Percentiles rank a stretch among this genome's conserved stretches.
Evolutionary conservation across 53 echinoderm and acorn worm genomes (phyloP).

Genomic region (Temnopleurus reevesii): DNA sequence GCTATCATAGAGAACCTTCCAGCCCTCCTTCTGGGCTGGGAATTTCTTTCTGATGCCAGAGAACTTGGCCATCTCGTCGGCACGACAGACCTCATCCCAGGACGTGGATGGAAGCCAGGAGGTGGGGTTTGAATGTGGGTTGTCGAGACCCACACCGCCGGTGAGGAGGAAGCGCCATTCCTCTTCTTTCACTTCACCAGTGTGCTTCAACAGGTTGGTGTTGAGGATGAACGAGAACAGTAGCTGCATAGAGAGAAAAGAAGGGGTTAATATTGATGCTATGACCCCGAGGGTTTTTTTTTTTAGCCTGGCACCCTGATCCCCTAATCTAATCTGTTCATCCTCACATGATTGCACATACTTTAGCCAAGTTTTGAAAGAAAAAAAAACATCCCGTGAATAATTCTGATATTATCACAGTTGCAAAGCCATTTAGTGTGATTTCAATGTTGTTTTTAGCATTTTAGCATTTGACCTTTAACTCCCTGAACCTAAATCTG

Average conservation of each 20-base stretch:
- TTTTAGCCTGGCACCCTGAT: too few species aligned
- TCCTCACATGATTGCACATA: too few species aligned
- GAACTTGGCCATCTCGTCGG: slow-evolving; percentile 86
- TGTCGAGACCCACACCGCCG: slow-evolving; percentile 96
- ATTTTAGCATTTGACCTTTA: too few species aligned
- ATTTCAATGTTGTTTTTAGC: too few species aligned
- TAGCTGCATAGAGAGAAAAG: slow-evolving; percentile 62
- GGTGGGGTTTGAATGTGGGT: slow-evolving; percentile 98
- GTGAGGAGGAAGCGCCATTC: slow-evolving; percentile 99
- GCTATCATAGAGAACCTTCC: slow-evolving; percentile 95
- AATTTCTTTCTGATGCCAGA: slow-evolving; percentile 92
- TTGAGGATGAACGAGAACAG: slow-evolving; percentile 96
- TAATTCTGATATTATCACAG: too few species aligned
- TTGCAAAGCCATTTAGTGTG: too few species aligned
- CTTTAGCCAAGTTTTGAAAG: too few species aligned
- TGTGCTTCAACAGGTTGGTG: slow-evolving; percentile 92
- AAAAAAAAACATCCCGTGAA: too few species aligned
- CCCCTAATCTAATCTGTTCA: too few species aligned
- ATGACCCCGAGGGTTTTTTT: too few species aligned
- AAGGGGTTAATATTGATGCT: neutral
- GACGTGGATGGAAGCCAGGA: slow-evolving; percentile 93
- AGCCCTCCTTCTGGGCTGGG: slow-evolving; percentile 98
- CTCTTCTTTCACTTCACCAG: slow-evolving; percentile 89
- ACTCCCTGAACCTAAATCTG: too few species aligned
- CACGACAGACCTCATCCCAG: slow-evolving; percentile 91